These are phyloP conservation scores for Sylvietta virens DNA, from an alignment of 2,113 vertebrate genomes.

Conservation along the genomic window DNA sequence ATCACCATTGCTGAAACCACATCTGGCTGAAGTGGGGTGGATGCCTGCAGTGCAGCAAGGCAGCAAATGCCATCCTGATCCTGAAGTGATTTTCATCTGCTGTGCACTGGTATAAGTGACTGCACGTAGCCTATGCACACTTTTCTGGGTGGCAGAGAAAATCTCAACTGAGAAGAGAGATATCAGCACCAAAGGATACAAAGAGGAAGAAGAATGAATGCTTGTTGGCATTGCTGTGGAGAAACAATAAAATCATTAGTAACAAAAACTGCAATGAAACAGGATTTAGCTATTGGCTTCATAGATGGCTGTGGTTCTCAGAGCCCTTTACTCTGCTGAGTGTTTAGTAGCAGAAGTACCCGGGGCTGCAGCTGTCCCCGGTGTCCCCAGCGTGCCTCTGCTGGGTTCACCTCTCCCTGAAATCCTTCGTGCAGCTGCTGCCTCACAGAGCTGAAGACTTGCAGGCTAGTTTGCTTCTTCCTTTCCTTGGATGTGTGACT, in stretches of 20 bases:
- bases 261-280: not conserved
- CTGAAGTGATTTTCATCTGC: not conserved
- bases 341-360: not conserved
- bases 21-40: not conserved
- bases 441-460: not conserved
- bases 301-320: not conserved
- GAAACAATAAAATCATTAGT: not conserved
- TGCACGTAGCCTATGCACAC: rapidly evolving
- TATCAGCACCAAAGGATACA: not conserved
- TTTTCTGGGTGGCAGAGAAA: not conserved
- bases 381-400: rapidly evolving
- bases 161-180: not conserved
- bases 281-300: not conserved
- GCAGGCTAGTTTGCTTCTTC: not conserved
- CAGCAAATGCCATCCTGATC: not conserved
- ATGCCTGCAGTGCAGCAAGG: not conserved
- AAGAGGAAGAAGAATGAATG: not conserved
- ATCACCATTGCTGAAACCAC: not conserved
- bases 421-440: not conserved
- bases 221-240: not conserved
- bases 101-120: not conserved
- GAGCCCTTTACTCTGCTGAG: not conserved
- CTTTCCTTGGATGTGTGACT: not conserved
- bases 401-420: not conserved
- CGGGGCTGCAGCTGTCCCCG: not conserved